Evolutionary conservation across 35 echinoderm and acorn worm species (phyloP).

Genomic region (Heliocidaris erythrogramma): DNA sequence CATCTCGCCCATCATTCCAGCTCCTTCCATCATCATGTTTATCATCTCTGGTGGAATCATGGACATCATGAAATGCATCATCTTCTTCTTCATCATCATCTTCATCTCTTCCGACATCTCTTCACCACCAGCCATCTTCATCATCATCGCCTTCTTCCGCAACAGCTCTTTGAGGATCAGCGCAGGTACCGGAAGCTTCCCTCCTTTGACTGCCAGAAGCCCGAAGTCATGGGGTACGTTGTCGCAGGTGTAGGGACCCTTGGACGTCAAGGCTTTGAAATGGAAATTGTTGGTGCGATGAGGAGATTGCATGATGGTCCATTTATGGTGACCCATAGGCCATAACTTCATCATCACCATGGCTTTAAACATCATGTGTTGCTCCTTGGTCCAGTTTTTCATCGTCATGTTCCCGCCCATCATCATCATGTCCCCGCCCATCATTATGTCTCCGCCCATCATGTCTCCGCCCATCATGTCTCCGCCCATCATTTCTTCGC

Average conservation of each 20-base stretch:
- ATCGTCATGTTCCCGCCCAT: background rate
- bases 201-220: background rate
- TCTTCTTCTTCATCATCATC: background rate
- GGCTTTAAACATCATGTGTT: background rate
- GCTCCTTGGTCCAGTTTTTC: conserved; percentile 27
- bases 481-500: background rate
- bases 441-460: conserved; percentile 23
- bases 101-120: conserved; percentile 14
- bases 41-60: conserved; percentile 22
- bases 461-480: conserved; percentile 26
- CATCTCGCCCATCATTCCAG: background rate
- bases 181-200: background rate
- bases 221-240: conserved; percentile 28
- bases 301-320: conserved; percentile 35
- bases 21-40: conserved; percentile 3
- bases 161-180: background rate
- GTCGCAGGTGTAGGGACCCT: conserved; percentile 16
- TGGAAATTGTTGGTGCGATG: background rate
- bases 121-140: background rate
- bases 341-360: background rate
- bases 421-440: background rate
- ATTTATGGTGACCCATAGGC: conserved; percentile 20
- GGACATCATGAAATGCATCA: background rate
- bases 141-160: conserved; percentile 35
- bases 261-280: background rate